Base-by-base conservation (phyloP, 2,888 invertebrate species). In the Orchesella flavescens region DNA sequence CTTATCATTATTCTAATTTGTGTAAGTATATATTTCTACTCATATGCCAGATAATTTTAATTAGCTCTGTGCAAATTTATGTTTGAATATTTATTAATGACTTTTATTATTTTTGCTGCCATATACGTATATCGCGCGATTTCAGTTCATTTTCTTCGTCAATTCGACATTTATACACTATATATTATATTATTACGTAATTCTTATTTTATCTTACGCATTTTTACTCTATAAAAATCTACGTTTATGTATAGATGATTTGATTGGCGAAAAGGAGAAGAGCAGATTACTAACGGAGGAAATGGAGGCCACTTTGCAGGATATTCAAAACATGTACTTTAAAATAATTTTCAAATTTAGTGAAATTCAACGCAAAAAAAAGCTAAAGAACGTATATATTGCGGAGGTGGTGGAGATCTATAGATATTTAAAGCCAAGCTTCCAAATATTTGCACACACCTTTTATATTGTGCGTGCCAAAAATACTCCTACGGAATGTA, bases 291-390 rank as follows among this genome's bases (percentile, higher is more conserved):
- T 98, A 91, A 95, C 97, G 92, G 96, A 97, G 92, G 99, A 99
- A 92, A 97, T 99, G 96, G 98, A 99, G 93, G 95, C 96, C 91
- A 97, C 98, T 91, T 94, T 98, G 93, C 96, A 97, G 94, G 98
- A 98, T 93, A 96, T 98, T 93, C 97, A 98, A 93, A 97, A 97
- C 92, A 97, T 98, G 96, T 98, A 96, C 94, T n/a, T 84, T 46
- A 76, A 72, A 68, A 59, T 57, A 61, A 82, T 19, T 69, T 69
- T 69, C 69, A 71, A 44, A 65, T 7, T 19, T 15, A 24, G 23
- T 4, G 23, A 65, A n/a, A 24, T n/a, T n/a, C 65, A 44, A 65
- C 34, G 34, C 44, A 23, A 43, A 1, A 34, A 34, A 34, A 34
- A 34, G 34, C 34, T 34, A 34, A 34, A 34, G 34, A 34, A 34